A percentile compares a stretch with the other conserved stretches of the same genome.
Conservation (phyloP, 2,113 vertebrate species). For the Todiramphus chloris region DNA sequence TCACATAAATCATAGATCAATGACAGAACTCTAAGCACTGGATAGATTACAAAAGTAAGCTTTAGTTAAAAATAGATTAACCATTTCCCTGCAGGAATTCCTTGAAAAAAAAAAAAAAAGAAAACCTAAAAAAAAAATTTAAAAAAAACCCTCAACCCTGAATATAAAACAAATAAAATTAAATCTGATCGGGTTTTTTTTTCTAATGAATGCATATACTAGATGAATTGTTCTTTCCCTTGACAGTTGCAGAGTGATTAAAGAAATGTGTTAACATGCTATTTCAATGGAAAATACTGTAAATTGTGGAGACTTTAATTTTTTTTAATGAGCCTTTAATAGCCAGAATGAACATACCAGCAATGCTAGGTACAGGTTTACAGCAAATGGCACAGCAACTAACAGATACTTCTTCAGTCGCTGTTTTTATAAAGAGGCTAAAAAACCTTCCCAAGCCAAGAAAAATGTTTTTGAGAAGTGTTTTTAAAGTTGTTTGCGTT, state of each 20-base stretch:
- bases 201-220: conserved; percentile 57
- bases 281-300: conserved; percentile 68
- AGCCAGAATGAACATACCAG: not conserved
- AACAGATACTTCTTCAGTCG: not conserved
- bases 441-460: not conserved
- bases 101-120: not conserved
- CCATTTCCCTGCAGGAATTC: conserved; percentile 78
- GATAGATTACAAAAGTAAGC: conserved; percentile 88
- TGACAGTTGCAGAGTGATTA: conserved; percentile 55
- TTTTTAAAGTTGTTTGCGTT: not conserved
- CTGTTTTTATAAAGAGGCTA: not conserved
- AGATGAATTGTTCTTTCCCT: conserved; percentile 62
- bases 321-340: conserved; percentile 62
- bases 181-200: conserved; percentile 59
- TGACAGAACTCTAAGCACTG: conserved; percentile 84
- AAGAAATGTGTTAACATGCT: conserved; percentile 64
- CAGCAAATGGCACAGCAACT: not conserved
- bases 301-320: conserved; percentile 51
- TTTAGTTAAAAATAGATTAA: conserved; percentile 89
- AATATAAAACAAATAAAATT: conserved; percentile 75
- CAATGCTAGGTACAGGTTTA: not conserved
- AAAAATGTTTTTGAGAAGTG: not conserved
- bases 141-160: not conserved
- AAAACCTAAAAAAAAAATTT: not conserved
- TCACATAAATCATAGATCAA: conserved; percentile 90